Percentiles rank a stretch among this genome's conserved stretches.
phyloP scores from a whole-genome alignment of 2,797 vertebrate genomes.

The Clarias fuscus region DNA sequence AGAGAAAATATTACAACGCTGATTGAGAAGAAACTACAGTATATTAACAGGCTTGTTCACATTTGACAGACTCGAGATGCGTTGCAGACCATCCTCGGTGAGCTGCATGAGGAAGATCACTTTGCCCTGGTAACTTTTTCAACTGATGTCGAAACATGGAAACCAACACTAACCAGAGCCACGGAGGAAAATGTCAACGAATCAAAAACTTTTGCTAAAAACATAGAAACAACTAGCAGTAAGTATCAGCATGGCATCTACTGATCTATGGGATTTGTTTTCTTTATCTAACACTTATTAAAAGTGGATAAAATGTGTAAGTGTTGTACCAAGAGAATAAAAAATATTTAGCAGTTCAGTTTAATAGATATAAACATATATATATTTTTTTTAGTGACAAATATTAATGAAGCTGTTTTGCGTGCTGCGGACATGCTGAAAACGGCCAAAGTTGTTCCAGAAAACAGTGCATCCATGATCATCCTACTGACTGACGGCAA shows the following conservation, averaged over 20 bases:
- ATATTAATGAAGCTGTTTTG: conserved; percentile 78
- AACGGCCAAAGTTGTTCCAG: conserved; percentile 60
- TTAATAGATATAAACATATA: background rate
- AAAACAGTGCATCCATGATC: conserved; percentile 77
- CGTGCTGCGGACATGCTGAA: conserved; percentile 68
- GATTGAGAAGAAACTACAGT: background rate
- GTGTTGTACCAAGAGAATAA: background rate
- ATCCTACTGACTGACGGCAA: conserved; percentile 88
- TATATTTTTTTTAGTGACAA: conserved; percentile 70
- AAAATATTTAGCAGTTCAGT: background rate
- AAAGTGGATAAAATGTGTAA: background rate
- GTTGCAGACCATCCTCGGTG: conserved; percentile 79
- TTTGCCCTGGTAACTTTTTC: conserved; percentile 82
- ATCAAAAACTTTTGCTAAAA: conserved; percentile 68
- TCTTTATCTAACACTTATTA: background rate
- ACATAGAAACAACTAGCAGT: conserved; percentile 66
- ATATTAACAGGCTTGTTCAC: background rate
- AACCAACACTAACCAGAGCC: conserved; percentile 70
- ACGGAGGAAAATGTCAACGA: conserved; percentile 67
- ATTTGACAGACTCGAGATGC: conserved; percentile 78
- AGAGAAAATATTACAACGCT: background rate
- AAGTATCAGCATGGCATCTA: conserved; percentile 18
- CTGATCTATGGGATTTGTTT: background rate
- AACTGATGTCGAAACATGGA: conserved; percentile 63
- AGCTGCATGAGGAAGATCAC: conserved; percentile 78